Conservation (phyloP, 2,888 invertebrate genomes). For the Calliphora vomitoria region DNA sequence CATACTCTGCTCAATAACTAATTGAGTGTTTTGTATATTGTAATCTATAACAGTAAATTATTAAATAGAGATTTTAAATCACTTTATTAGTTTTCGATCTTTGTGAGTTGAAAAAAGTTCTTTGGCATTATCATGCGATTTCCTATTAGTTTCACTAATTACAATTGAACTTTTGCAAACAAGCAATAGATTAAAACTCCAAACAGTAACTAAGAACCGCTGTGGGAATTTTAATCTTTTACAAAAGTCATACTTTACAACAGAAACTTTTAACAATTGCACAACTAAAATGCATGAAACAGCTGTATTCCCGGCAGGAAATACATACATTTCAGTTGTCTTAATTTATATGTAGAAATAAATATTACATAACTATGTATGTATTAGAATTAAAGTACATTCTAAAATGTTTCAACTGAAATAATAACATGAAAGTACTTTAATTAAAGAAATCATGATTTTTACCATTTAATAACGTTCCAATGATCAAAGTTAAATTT, state of each 20-base stretch:
- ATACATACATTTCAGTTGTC: neutral
- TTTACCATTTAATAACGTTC: neutral
- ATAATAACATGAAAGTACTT: neutral
- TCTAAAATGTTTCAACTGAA: neutral
- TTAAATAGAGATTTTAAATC: slow-evolving; percentile 20
- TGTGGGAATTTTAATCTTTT: slow-evolving; percentile 42
- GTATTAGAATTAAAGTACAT: neutral
- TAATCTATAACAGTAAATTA: neutral
- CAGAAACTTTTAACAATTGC: slow-evolving; percentile 29
- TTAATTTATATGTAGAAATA: neutral
- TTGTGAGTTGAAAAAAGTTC: neutral
- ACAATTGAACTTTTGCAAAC: slow-evolving; percentile 44
- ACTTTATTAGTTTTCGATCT: slow-evolving; percentile 26
- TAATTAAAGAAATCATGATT: neutral
- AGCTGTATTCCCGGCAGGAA: neutral
- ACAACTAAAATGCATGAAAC: slow-evolving; percentile 17
- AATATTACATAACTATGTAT: neutral
- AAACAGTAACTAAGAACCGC: slow-evolving; percentile 26
- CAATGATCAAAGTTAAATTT: neutral
- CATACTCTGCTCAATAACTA: neutral
- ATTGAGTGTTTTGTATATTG: neutral
- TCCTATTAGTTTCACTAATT: slow-evolving; percentile 43
- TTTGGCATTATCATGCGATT: slow-evolving; percentile 31
- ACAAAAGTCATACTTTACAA: slow-evolving; percentile 31
- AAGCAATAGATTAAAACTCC: slow-evolving; percentile 28